Base-by-base conservation (phyloP, 92 coral and sea anemone species). In the Siderastrea siderea region DNA sequence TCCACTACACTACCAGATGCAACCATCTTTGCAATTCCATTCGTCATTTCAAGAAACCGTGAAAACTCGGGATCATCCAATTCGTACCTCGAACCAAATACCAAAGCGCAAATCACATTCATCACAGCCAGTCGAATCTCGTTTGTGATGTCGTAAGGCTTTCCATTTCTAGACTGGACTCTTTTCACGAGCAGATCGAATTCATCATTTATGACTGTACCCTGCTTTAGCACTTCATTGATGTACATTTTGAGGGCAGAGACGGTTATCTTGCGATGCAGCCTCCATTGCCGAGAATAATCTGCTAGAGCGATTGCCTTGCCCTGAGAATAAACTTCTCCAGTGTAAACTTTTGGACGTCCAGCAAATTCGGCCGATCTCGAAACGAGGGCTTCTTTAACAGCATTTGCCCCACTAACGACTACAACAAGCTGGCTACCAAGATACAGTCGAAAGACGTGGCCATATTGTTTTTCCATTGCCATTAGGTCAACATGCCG, bases 1-100 rank as follows among this genome's bases (percentile, higher is more conserved):
- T 87, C 86, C 59, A 71, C 60, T 45, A 87, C 59, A 54, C 68
- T 57, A 6, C 85, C 81, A 19, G 86, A 78, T 47, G 90, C 79
- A 46, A 87, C 64, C 57, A 77, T 61, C 7, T 62, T 49, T 59
- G 74, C 80, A 43, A 87, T 74, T 3, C 68, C 80, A 49, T 79
- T 84, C 12, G 75, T 47, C 66, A 51, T 71, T 47, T 79, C 69
- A 48, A 87, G 44, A 6, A 87, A 46, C 7, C 65, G 44, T 47
- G 26, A 15, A 71, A 89, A 82, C 68, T 92, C 93, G 16, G 82
- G 77, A 44, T 89, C 86, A 60, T 86, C 77, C 69, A 51, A 81
- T 17, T 81, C 86, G 59, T 92, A 92, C 79, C 89, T 81, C 7
- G 86, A 65, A 67, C 93, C 93, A 66, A 92, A 89, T 7, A 88